Conservation (phyloP, 2,113 vertebrate genomes). For the Cryptomyrus ogoouensis region DNA sequence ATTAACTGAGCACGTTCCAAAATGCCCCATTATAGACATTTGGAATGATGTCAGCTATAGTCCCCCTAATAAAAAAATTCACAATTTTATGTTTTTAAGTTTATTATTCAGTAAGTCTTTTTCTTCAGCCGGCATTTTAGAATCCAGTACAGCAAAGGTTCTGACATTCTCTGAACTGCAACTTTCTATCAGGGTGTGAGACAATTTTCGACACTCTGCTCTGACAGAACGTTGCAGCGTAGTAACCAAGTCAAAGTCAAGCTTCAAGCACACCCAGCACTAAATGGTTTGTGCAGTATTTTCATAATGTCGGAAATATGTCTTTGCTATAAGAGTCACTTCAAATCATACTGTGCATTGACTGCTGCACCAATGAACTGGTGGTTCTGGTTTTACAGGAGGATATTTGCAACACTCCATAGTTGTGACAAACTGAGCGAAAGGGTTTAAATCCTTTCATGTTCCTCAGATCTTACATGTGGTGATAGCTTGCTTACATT, state of each 20-base stretch:
- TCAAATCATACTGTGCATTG: not conserved
- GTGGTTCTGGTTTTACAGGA: too few relatives aligned
- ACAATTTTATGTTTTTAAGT: too few relatives aligned
- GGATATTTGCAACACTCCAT: too few relatives aligned
- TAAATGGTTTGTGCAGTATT: not conserved
- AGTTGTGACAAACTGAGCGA: not conserved
- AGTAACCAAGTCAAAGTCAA: not conserved
- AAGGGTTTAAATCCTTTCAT: not conserved
- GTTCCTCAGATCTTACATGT: not conserved
- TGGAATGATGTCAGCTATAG: not conserved
- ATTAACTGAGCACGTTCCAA: not conserved
- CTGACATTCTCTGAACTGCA: not conserved
- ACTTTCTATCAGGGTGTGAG: not conserved
- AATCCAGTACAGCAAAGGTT: not conserved
- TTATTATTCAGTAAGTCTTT: not conserved
- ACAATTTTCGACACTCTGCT: not conserved
- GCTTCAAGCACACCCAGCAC: not conserved
- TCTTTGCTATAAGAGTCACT: not conserved
- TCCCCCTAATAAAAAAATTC: not conserved
- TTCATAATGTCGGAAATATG: not conserved
- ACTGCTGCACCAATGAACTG: not conserved
- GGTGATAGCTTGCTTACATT: conserved; percentile 49
- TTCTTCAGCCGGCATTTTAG: not conserved
- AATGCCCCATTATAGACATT: not conserved
- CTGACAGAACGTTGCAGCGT: not conserved